Evolutionary conservation across 1,140 invertebrate species (phyloP), one percentile per base, ranked within the genome.

Genomic region (Drosophila takahashii): DNA sequence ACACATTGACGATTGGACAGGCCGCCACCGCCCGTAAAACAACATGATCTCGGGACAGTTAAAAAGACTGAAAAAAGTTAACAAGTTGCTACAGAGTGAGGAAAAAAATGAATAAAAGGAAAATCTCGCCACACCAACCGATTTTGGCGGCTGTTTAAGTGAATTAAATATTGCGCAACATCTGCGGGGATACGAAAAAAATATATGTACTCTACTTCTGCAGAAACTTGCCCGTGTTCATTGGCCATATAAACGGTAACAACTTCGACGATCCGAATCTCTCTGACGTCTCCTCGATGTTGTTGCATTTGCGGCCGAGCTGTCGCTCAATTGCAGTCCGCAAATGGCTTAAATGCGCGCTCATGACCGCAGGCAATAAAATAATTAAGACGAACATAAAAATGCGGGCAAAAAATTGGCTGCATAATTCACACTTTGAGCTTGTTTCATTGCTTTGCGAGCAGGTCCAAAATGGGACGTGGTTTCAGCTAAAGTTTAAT

Each of bases 281-380:
- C 67, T 34, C 61, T 13, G 42, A 16, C 52, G 59, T 67, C 64
- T 70, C 67, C 27, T 52, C 15, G 42, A 16, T 56, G 59, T 60
- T 67, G 67, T 48, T 75, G 69, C 37, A 47, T 70, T 70, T 70
- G 64, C 67, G 67, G 45, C 58, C 34, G 41, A 65, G 60, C 64
- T 65, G 77, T 87, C 80, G 79, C 52, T 69, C 76, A 84, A 89
- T 72, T 86, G 81, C 50, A 77, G 75, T 76, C 84, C 83, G 64
- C 84, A 87, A 87, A 87, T 89, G 83, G 79, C 66, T 84, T 79
- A 87, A 87, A 87, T 80, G 84, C 61, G 77, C 65, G 84, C 79
- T 90, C 87, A 90, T 90, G 86, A 87, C 87, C 86, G 87, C 83
- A 77, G 81, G 86, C 79, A 83, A 90, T 86, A 86, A 90, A 90